Conservation (phyloP, 2,113 vertebrate species). For the Mirza zaza region DNA sequence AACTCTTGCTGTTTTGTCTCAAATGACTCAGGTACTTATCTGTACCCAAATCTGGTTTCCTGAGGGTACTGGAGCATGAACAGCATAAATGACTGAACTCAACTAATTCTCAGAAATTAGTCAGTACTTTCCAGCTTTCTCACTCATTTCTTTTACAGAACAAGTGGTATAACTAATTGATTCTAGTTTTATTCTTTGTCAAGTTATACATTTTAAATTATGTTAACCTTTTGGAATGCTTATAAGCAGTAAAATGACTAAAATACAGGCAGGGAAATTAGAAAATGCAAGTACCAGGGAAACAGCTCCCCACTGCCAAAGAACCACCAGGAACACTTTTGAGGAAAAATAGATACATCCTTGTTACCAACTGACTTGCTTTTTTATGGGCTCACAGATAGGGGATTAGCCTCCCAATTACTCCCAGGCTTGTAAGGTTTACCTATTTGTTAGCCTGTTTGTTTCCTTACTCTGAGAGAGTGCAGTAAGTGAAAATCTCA, state of each 20-base stretch:
- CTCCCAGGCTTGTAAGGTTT: background rate
- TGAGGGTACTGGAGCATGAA: conserved; percentile 48
- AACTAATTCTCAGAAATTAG: conserved; percentile 75
- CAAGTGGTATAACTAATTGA: conserved; percentile 52
- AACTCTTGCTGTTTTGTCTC: conserved; percentile 61
- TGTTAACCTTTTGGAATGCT: conserved; percentile 45
- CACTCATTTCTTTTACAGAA: conserved; percentile 57
- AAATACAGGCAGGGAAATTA: background rate
- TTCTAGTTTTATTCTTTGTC: conserved; percentile 45
- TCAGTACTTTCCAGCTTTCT: conserved; percentile 70
- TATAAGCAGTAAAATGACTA: conserved; percentile 35
- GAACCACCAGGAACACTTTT: conserved; percentile 18
- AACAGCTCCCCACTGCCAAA: background rate
- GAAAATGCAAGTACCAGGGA: conserved; percentile 35
- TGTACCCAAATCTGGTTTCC: conserved; percentile 61
- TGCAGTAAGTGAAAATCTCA: conserved; percentile 42
- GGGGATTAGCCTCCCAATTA: background rate
- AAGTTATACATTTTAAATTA: conserved; percentile 47
- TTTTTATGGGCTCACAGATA: background rate
- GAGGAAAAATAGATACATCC: conserved; percentile 16
- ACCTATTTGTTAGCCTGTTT: conserved; percentile 22
- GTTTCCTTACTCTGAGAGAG: conserved; percentile 19
- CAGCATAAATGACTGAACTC: conserved; percentile 34
- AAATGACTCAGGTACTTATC: conserved; percentile 65
- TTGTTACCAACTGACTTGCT: conserved; percentile 1